These are phyloP conservation scores for Dermolepida albohirtum DNA, from an alignment of 2,888 invertebrate genomes.

Conservation along the genomic window DNA sequence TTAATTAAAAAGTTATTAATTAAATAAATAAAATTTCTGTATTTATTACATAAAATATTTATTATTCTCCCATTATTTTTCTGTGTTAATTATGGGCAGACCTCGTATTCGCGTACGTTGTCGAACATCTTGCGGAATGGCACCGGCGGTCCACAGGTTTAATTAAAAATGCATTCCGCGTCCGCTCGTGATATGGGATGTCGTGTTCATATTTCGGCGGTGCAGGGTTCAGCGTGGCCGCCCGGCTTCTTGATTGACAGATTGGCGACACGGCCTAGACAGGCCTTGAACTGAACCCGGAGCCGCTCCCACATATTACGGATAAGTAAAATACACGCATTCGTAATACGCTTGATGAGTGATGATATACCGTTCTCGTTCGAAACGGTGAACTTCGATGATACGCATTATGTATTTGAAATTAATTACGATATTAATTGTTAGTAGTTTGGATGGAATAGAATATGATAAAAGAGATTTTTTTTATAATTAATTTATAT, in stretches of 20 bases:
- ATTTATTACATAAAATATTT: too few species aligned
- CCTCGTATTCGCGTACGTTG: constrained; percentile 1
- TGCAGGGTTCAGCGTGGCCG: constrained; percentile 45
- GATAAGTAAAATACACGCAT: neutral
- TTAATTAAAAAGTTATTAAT: too few species aligned
- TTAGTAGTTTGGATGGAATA: too few species aligned
- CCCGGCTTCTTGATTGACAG: constrained; percentile 51
- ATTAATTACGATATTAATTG: too few species aligned
- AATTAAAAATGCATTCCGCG: constrained; percentile 47
- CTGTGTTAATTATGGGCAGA: neutral
- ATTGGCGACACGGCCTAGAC: constrained; percentile 53
- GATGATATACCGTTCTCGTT: constrained; percentile 19
- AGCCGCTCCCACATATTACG: too few species aligned
- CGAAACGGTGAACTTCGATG: neutral
- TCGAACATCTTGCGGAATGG: neutral
- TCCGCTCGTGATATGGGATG: constrained; percentile 50
- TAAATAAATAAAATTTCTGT: too few species aligned
- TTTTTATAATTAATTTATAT: too few species aligned
- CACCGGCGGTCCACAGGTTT: constrained; percentile 9
- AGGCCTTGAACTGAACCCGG: constrained; percentile 50
- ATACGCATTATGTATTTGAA: too few species aligned
- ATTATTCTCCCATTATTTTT: neutral
- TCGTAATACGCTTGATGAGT: constrained; percentile 21
- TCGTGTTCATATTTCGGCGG: constrained; percentile 51
- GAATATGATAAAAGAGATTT: too few species aligned